Evolutionary conservation across 2,888 invertebrate genomes (phyloP).

Genomic region (Hermaeophaga mercurialis): DNA sequence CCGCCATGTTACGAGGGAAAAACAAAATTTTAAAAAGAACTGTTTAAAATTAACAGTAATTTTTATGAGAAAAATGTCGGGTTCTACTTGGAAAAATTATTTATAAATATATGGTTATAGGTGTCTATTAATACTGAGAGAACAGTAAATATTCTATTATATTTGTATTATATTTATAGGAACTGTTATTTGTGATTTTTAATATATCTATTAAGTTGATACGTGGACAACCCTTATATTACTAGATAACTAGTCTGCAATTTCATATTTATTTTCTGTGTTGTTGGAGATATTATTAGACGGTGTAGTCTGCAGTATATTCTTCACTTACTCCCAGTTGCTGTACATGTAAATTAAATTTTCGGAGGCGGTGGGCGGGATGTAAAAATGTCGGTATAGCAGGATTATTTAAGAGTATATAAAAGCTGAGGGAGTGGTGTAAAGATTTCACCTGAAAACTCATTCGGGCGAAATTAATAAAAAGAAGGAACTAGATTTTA

Average conservation of each 20-base stretch:
- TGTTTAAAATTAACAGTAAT: too few relatives aligned
- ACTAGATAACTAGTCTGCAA: constrained; percentile 30
- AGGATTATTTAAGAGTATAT: not conserved
- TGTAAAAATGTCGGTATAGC: not conserved
- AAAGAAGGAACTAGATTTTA: not conserved
- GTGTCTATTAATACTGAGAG: too few relatives aligned
- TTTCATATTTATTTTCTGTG: constrained; percentile 17
- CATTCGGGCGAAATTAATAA: not conserved
- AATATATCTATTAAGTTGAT: too few relatives aligned
- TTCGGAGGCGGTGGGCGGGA: not conserved
- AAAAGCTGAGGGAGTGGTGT: not conserved
- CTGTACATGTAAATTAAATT: constrained; percentile 6
- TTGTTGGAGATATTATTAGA: not conserved
- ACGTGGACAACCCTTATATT: constrained; percentile 22
- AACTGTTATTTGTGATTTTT: too few relatives aligned
- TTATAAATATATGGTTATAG: too few relatives aligned
- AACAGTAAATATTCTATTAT: too few relatives aligned
- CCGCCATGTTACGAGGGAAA: not conserved
- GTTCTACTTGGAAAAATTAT: too few relatives aligned
- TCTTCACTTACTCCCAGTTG: not conserved
- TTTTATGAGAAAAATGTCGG: too few relatives aligned
- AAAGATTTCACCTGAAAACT: not conserved
- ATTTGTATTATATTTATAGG: too few relatives aligned
- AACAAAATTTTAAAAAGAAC: too few relatives aligned
- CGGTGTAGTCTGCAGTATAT: not conserved